Conservation (phyloP, 2,113 vertebrate species). For the Crotalus helleri region DNA sequence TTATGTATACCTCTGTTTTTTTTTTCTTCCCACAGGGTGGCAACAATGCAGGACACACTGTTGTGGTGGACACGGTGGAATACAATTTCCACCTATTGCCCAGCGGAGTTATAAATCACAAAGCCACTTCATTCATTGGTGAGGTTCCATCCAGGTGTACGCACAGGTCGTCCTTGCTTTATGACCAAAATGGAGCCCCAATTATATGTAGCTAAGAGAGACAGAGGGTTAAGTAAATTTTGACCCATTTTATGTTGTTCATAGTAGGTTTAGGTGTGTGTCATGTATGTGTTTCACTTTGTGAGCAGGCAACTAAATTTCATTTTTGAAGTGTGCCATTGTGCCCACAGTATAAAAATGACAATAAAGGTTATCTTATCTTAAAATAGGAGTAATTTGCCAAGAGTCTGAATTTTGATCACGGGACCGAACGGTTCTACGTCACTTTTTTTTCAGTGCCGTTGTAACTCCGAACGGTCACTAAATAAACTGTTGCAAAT, state of each 20-base stretch:
- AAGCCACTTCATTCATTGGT: constrained; percentile 77
- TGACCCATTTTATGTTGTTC: background rate
- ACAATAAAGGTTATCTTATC: no score
- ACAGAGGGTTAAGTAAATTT: background rate
- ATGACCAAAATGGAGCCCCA: background rate
- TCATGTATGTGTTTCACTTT: no score
- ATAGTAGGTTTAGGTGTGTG: no score
- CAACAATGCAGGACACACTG: constrained; percentile 80
- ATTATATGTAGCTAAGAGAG: no score
- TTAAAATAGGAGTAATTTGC: background rate
- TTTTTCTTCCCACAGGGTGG: constrained; percentile 65
- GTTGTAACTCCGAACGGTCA: background rate
- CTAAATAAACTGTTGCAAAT: background rate
- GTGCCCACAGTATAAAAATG: no score
- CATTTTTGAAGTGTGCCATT: no score
- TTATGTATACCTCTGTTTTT: background rate
- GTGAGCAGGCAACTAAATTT: no score
- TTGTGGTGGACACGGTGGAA: constrained; percentile 76
- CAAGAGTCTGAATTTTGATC: no score
- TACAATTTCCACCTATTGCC: constrained; percentile 80
- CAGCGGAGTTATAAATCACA: constrained; percentile 80
- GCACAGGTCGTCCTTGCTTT: background rate
- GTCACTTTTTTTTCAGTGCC: background rate
- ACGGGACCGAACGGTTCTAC: background rate
- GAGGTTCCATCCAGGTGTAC: background rate